These are phyloP conservation scores for Camelus dromedarius DNA, from an alignment of 2,113 vertebrate species.

Conservation along the genomic window DNA sequence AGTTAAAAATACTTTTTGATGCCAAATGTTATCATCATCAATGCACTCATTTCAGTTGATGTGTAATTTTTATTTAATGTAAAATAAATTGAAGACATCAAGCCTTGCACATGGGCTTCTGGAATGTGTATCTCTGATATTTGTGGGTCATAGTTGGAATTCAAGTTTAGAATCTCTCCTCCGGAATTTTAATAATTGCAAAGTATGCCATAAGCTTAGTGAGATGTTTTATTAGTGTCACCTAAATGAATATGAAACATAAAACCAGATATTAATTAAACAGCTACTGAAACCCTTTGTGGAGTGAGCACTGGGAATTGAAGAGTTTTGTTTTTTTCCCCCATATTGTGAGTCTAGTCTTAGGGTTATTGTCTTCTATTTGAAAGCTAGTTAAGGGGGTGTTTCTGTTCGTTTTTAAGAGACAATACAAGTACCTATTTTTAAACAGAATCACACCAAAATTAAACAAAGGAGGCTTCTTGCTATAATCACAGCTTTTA, in stretches of 20 bases:
- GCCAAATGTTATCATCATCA: not conserved
- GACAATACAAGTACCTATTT: not conserved
- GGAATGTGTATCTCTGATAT: not conserved
- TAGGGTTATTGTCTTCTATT: not conserved
- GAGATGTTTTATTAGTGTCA: not conserved
- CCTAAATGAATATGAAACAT: not conserved
- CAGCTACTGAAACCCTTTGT: not conserved
- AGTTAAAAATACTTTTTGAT: slow-evolving; percentile 27
- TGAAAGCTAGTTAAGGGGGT: not conserved
- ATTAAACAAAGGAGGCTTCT: not conserved
- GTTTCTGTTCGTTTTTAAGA: slow-evolving; percentile 23
- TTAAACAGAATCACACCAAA: not conserved
- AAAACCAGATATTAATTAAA: not conserved
- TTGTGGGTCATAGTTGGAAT: not conserved
- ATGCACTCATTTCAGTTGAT: not conserved
- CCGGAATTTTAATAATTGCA: slow-evolving; percentile 24
- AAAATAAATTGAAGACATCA: slow-evolving; percentile 24
- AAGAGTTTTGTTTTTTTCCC: not conserved
- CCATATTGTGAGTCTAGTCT: not conserved
- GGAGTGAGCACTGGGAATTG: not conserved
- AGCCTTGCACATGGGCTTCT: not conserved
- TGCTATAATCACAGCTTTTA: not conserved
- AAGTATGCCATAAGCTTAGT: not conserved
- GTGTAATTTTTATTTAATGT: slow-evolving; percentile 7
- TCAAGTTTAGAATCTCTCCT: not conserved